phyloP scores from a whole-genome alignment of 2,797 vertebrate species.

The Amphiprion clarkii region DNA sequence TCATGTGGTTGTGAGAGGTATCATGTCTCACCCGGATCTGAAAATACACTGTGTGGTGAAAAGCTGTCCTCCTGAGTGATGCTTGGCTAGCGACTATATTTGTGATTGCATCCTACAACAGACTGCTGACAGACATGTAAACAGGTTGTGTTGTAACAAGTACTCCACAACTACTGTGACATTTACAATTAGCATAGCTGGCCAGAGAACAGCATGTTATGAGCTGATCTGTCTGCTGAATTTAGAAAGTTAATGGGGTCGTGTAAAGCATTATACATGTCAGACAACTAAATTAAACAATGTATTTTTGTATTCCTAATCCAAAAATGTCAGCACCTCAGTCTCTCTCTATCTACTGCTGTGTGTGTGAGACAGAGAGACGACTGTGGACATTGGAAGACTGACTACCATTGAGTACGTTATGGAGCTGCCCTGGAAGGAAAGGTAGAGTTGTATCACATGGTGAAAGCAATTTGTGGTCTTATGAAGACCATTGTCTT shows the following conservation, averaged over 20 bases:
- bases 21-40: slow-evolving; percentile 35
- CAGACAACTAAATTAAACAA: slow-evolving; percentile 23
- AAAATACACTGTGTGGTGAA: slow-evolving; percentile 60
- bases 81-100: slow-evolving; percentile 48
- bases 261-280: slow-evolving; percentile 2
- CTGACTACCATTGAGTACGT: slow-evolving; percentile 17
- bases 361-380: neutral
- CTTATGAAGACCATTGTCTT: slow-evolving; percentile 56
- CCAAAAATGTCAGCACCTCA: neutral
- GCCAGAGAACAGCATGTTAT: slow-evolving; percentile 10
- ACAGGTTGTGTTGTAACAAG: slow-evolving; percentile 30
- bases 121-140: slow-evolving; percentile 59
- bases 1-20: slow-evolving; percentile 5
- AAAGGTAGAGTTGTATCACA: slow-evolving; percentile 52
- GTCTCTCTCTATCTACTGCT: neutral
- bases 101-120: slow-evolving; percentile 56
- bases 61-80: slow-evolving; percentile 54
- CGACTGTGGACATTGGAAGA: slow-evolving; percentile 9
- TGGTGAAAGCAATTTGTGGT: slow-evolving; percentile 45
- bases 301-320: slow-evolving; percentile 3
- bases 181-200: slow-evolving; percentile 20
- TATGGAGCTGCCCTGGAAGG: slow-evolving; percentile 60
- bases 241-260: slow-evolving; percentile 9
- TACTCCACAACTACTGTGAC: slow-evolving; percentile 19
- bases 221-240: slow-evolving; percentile 8